Percentiles rank a stretch among this genome's conserved stretches.
phyloP scores from a whole-genome alignment of 2,113 vertebrate genomes.

The Azemiops feae region DNA sequence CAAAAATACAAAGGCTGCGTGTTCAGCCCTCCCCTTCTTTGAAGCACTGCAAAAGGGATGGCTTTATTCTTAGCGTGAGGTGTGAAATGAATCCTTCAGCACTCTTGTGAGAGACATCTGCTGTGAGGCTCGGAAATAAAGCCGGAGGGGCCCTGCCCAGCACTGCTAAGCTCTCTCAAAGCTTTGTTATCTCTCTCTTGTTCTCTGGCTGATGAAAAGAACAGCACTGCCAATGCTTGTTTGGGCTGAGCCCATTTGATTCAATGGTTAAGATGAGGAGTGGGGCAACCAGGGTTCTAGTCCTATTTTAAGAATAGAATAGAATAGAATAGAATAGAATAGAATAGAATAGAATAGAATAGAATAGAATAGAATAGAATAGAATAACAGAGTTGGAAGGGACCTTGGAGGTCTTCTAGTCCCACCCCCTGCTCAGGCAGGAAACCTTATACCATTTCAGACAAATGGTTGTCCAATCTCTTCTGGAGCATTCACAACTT shows the following conservation, averaged over 20 bases:
- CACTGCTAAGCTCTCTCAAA: background rate
- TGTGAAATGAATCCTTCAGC: constrained; percentile 27
- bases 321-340: no score
- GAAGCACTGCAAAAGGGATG: constrained; percentile 11
- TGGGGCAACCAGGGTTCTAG: background rate
- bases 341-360: no score
- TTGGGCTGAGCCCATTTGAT: background rate
- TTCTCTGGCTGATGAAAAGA: background rate
- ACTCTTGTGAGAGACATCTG: constrained; percentile 24
- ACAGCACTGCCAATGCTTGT: background rate
- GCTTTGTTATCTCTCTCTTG: background rate
- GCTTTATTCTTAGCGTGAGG: constrained; percentile 29
- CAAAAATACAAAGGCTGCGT: background rate
- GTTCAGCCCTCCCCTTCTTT: background rate
- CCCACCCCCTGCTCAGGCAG: no score
- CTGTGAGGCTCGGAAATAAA: background rate
- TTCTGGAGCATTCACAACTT: no score
- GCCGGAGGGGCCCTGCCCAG: background rate
- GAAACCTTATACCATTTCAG: no score
- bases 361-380: no score
- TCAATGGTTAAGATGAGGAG: background rate
- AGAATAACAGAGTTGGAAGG: no score
- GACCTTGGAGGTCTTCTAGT: no score
- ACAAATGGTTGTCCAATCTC: no score
- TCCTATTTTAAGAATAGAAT: background rate